A percentile compares a stretch with the other conserved stretches of the same genome.
phyloP scores from a whole-genome alignment of 1,140 invertebrate species.

The Bombus consobrinus region DNA sequence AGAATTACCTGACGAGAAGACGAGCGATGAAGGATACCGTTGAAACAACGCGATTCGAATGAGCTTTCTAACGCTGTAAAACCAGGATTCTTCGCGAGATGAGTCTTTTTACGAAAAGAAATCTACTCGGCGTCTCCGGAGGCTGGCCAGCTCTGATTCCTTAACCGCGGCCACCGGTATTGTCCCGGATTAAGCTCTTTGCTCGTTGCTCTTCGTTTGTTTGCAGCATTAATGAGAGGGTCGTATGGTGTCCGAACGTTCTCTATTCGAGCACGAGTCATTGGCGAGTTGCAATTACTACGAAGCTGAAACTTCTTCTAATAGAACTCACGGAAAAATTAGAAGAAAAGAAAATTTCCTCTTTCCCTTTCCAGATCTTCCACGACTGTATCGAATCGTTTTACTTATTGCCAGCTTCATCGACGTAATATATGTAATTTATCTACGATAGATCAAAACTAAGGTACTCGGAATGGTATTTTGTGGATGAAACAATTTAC shows the following conservation, averaged over 20 bases:
- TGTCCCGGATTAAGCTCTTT: conserved; percentile 49
- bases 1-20: conserved; percentile 23
- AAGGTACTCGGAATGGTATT: too few species aligned
- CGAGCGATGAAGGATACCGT: conserved; percentile 1
- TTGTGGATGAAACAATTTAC: too few species aligned
- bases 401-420: too few species aligned
- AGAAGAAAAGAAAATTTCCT: too few species aligned
- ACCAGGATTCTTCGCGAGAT: conserved; percentile 33
- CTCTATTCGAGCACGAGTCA: background rate
- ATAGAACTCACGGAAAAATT: too few species aligned
- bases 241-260: background rate
- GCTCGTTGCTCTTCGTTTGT: background rate
- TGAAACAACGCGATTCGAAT: background rate
- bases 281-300: background rate
- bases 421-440: too few species aligned
- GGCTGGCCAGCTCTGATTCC: background rate
- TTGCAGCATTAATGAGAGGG: background rate
- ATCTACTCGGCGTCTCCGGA: conserved; percentile 23
- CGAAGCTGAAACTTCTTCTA: background rate
- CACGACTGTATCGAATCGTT: too few species aligned
- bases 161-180: conserved; percentile 21
- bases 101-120: conserved; percentile 29
- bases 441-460: too few species aligned
- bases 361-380: too few species aligned
- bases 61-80: conserved; percentile 23